Evolutionary conservation across 2,888 invertebrate genomes (phyloP), one percentile per base, ranked within the genome.

Genomic region (Ceriagrion tenellum): DNA sequence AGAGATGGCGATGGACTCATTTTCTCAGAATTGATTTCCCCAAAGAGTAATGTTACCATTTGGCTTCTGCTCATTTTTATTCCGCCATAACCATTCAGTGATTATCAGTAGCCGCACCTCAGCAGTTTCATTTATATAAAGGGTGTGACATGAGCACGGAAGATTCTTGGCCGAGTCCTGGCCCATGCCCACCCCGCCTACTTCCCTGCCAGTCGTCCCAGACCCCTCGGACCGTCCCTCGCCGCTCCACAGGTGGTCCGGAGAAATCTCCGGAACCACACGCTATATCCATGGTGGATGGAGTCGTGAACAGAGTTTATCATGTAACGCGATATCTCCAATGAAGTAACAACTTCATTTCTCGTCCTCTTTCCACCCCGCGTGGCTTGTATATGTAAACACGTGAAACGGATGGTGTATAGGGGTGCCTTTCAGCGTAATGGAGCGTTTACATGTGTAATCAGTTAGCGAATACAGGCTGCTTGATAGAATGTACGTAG

Each of bases 291-390:
- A 81, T 81, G 81, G 81, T 35, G 81, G 26, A 81, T 81, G 81
- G 81, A 81, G 81, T 81, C 81, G 81, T 81, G 81, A 81, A 81
- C 81, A 81, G 81, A 81, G 81, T 81, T 81, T 81, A 81, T 35
- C 35, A 81, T 81, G 81, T 81, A 81, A 81, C 30, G 81, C 81
- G 81, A 81, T 81, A 81, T 81, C 81, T 81, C 81, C 81, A 35
- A 81, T 81, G 81, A 18, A 16, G 81, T 81, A 81, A 81, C 81
- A 81, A 35, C 81, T 81, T 81, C 30, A 81, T 81, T 81, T 35
- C 81, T 35, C 81, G 81, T 81, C 81, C 81, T 35, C 35, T 12
- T 26, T 4, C 81, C 30, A 35, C 35, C 69, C n/a, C 69, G n/a
- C n/a, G 12, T 30, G 81, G 81, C 81, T 81, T 35, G 81, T 81